Evolutionary conservation across 2,797 vertebrate genomes (phyloP).

Genomic region (Fistularia tabacaria): DNA sequence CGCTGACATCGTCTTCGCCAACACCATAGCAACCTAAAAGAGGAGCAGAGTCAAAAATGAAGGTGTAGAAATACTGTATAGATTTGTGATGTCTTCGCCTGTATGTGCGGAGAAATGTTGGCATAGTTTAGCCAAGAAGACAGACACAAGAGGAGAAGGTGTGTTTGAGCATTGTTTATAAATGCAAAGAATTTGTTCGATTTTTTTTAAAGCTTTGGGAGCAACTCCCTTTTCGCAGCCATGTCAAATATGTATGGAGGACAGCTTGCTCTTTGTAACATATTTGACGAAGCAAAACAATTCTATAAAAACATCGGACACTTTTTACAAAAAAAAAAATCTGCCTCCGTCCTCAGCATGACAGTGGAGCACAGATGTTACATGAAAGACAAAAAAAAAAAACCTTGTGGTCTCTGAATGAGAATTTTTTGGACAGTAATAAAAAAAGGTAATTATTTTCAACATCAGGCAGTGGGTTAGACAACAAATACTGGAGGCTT

Average conservation of each 20-base stretch:
- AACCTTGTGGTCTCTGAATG: slow-evolving; percentile 10
- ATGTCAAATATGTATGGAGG: not conserved
- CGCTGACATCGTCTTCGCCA: slow-evolving; percentile 75
- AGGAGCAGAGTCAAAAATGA: slow-evolving; percentile 3
- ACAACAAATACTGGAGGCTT: slow-evolving; percentile 14
- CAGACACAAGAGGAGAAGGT: not conserved
- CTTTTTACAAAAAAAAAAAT: slow-evolving; percentile 7
- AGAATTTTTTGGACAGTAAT: slow-evolving; percentile 29
- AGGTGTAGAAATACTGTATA: no score
- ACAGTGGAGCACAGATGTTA: slow-evolving; percentile 20
- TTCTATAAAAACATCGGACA: slow-evolving; percentile 10
- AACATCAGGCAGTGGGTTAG: slow-evolving; percentile 35
- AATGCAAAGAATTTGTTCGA: slow-evolving; percentile 4
- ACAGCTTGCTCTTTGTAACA: slow-evolving; percentile 6
- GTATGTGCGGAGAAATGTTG: no score
- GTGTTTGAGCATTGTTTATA: slow-evolving; percentile 5
- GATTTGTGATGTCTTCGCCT: no score
- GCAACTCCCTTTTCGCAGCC: not conserved
- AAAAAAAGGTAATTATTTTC: slow-evolving; percentile 44
- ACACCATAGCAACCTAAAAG: slow-evolving; percentile 91
- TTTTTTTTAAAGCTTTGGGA: slow-evolving; percentile 4
- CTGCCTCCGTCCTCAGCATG: slow-evolving; percentile 11
- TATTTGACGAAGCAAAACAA: slow-evolving; percentile 11
- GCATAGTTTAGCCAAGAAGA: no score
- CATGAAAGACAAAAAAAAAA: slow-evolving; percentile 8